phyloP scores from a whole-genome alignment of 2,888 invertebrate species.

The Palloptera scutellata region DNA sequence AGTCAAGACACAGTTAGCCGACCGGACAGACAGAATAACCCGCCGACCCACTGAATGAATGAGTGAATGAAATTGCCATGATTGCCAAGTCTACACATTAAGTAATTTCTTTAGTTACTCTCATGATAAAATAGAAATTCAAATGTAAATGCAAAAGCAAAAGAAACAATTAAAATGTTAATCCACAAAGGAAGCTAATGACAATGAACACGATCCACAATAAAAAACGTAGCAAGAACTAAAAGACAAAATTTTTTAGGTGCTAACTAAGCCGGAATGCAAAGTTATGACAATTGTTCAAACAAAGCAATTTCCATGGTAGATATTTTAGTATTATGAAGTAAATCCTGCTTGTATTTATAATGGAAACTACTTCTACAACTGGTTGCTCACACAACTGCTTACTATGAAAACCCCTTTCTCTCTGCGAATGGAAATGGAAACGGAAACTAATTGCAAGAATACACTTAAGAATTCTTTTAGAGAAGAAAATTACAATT shows the following conservation, averaged over 20 bases:
- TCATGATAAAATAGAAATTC: conserved; percentile 9
- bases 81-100: too few species aligned
- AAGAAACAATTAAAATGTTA: conserved; percentile 29
- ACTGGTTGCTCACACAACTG: not conserved
- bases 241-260: not conserved
- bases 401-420: not conserved
- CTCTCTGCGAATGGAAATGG: not conserved
- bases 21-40: too few species aligned
- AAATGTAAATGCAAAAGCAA: conserved; percentile 27
- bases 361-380: not conserved
- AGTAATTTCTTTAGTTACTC: not conserved
- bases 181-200: conserved; percentile 21
- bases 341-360: not conserved
- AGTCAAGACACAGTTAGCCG: not conserved
- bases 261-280: not conserved
- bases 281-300: too few species aligned
- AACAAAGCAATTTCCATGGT: too few species aligned
- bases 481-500: conserved; percentile 23
- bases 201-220: conserved; percentile 20
- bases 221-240: not conserved
- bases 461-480: conserved; percentile 16
- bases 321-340: too few species aligned
- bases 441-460: conserved; percentile 18
- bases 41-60: too few species aligned
- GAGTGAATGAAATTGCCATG: too few species aligned